Base-by-base conservation (phyloP, 2,888 invertebrate species). In the Agrypnus murinus region DNA sequence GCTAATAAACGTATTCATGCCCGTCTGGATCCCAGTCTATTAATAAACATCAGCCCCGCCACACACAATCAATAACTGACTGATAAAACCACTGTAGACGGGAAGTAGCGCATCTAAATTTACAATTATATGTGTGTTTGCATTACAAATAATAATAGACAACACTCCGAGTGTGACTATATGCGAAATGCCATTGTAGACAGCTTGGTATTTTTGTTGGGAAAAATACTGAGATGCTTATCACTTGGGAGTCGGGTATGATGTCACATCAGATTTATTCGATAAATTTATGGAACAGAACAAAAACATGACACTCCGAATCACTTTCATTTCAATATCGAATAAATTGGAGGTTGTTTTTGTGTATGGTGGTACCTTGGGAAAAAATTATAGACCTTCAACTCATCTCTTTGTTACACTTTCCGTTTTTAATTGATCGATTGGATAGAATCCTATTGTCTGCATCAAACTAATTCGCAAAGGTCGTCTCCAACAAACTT, bases 31-130 rank as follows among this genome's bases (percentile, higher is more conserved):
- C 46, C 43, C 43, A 55, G 53, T 65, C 70, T 70, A 70, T 70
- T 70, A 70, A 70, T 70, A 70, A 65, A 70, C 70, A 65, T 70
- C 60, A 70, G 65, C 60, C 65, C 55, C 43, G 64, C 60, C 60
- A 58, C 60, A 55, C 45, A 65, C 62, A 70, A 70, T 70, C 70
- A 70, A 70, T 70, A 70, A 65, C 65, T 38, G 57, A 66, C 70
- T 70, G 70, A 70, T 70, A 58, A 67, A 70, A 70, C 62, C 55
- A 62, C 45, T 38, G 63, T 63, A 71, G 66, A 71, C 71, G 66
- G 66, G 71, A 71, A 71, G 66, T 62, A 45, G 34, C 62, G 55
- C 65, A 70, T 70, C 62, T 70, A 65, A 70, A 70, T 66, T 67
- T 71, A 67, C 63, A 71, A 67, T 71, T 67, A 62, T 53, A 40